Base-by-base conservation (phyloP, 2,888 invertebrate species). In the Aplocera efformata region DNA sequence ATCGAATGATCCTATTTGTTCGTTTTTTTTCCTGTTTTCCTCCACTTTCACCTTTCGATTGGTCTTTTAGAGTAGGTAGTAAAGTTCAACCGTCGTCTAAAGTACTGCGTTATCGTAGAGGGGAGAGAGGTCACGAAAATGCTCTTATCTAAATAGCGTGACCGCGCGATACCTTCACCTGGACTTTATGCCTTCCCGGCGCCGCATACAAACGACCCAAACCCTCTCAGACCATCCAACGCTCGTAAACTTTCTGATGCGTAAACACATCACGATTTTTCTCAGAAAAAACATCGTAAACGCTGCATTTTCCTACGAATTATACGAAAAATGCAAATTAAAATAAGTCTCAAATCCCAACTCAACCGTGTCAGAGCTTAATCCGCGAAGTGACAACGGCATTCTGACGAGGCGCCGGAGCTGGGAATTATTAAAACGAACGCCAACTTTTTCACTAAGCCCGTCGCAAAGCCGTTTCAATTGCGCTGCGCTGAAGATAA, bases 401-500 rank as follows among this genome's bases (percentile, higher is more conserved):
- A 86, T 88, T 86, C 86, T 86, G 86, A 83, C 85, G 86, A 86
- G 88, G 88, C 86, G 88, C 86, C 86, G 84, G 82, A 79, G 84
- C 84, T 76, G 81, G 84, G 85, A 86, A 86, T 88, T 86, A 86
- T 88, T 85, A 88, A 88, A 88, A 86, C 86, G 88, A 86, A 86
- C 86, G 86, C 85, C 86, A 88, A 86, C 85, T 88, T 88, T 88
- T 88, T 86, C 83, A 84, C 83, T 86, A 84, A 86, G 86, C 86
- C 78, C 79, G 84, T 83, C 84, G 84, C 85, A 88, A 88, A 88
- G 88, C 88, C 86, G 86, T 86, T 86, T 85, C 86, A 86, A 86
- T 86, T 86, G 88, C 86, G 81, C 86, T 82, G 84, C 83, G 86
- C 88, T 86, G 88, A 85, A 88, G 86, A 86, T 86, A 86, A 86